These are phyloP conservation scores for Gymnoscopelus microlampas DNA, from an alignment of 2,797 vertebrate genomes.

Conservation along the genomic window DNA sequence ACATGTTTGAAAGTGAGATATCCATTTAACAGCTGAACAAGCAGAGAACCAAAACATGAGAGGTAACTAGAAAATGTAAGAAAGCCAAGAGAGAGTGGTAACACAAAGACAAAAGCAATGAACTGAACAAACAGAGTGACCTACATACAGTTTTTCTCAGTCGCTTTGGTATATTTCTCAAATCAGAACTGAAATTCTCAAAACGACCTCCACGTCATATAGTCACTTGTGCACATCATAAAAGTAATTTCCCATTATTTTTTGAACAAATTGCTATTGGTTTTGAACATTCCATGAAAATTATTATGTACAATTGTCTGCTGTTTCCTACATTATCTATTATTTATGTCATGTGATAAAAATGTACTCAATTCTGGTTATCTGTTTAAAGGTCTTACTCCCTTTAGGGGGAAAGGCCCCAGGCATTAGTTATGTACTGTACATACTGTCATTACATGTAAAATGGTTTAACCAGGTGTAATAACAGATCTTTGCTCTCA, in stretches of 20 bases:
- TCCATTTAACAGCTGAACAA: no score
- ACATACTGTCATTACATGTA: constrained; percentile 7
- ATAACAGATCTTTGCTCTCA: background rate
- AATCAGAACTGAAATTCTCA: constrained; percentile 2
- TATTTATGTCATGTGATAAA: background rate
- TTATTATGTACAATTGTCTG: background rate
- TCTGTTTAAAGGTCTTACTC: background rate
- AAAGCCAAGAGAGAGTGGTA: no score
- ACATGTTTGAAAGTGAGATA: no score
- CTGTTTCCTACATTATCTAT: constrained; percentile 6
- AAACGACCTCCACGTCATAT: background rate
- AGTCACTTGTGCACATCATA: background rate
- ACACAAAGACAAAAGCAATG: no score
- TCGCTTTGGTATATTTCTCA: background rate
- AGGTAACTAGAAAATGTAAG: no score
- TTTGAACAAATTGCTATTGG: background rate
- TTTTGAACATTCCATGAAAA: background rate
- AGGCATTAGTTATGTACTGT: constrained; percentile 1
- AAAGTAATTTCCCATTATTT: no score
- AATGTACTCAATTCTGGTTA: background rate
- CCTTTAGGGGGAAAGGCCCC: no score
- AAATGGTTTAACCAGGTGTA: constrained; percentile 5
- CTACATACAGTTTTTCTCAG: background rate
- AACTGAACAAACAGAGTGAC: no score
- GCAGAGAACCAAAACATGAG: no score